Conservation (phyloP, 2,113 vertebrate genomes). For the Callochromis pleurospilus region DNA sequence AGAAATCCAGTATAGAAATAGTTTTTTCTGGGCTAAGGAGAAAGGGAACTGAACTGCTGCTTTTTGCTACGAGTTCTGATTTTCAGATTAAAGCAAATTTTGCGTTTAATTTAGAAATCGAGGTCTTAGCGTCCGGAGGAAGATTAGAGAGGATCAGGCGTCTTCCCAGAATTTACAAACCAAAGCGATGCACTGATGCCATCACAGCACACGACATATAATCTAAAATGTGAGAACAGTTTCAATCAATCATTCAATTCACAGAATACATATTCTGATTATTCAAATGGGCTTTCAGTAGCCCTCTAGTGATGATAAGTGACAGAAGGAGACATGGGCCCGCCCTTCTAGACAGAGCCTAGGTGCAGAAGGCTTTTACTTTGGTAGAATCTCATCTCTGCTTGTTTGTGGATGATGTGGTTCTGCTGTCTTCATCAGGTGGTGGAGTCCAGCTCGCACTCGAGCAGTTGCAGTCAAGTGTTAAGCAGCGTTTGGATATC, state of each 20-base stretch:
- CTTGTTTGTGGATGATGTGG: not conserved
- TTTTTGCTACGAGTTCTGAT: fast-evolving
- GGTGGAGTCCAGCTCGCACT: fast-evolving
- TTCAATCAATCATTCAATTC: not conserved
- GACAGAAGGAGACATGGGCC: not conserved
- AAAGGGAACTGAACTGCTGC: not conserved
- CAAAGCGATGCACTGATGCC: not conserved
- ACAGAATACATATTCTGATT: not conserved
- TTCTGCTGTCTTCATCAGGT: not conserved
- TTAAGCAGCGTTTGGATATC: not conserved
- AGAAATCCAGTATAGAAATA: not conserved
- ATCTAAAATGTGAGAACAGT: not conserved
- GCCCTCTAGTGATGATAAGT: not conserved
- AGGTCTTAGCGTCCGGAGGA: fast-evolving
- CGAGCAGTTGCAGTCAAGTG: not conserved
- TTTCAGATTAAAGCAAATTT: not conserved
- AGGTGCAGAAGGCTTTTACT: not conserved
- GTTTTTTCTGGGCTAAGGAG: not conserved
- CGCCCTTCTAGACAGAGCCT: not conserved
- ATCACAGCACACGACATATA: fast-evolving
- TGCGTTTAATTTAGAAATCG: not conserved
- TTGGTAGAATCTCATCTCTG: not conserved
- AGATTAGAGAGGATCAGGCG: not conserved
- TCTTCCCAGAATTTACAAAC: not conserved
- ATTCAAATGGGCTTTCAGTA: fast-evolving